A percentile compares a stretch with the other conserved stretches of the same genome.
These are phyloP conservation scores for Ursus arctos DNA, from an alignment of 2,113 vertebrate genomes.

Conservation along the genomic window DNA sequence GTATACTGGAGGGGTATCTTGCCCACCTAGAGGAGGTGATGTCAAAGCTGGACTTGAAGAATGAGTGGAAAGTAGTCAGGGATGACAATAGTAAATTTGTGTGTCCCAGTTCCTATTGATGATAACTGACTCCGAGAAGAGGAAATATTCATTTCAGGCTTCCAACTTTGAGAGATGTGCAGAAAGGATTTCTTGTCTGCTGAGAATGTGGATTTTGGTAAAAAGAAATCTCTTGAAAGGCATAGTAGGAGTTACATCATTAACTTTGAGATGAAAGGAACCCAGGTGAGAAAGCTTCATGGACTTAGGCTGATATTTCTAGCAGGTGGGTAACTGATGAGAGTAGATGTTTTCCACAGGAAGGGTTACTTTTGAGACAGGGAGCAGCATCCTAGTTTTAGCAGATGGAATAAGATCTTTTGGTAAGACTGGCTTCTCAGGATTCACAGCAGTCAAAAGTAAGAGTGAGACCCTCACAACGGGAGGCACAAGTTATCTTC, in stretches of 20 bases:
- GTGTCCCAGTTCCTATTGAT: neutral
- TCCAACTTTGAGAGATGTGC: neutral
- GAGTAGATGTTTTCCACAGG: neutral
- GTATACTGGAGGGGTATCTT: neutral
- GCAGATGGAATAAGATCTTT: neutral
- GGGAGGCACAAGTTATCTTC: neutral
- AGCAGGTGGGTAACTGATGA: neutral
- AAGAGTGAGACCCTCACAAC: neutral
- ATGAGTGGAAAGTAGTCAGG: neutral
- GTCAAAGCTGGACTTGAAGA: neutral
- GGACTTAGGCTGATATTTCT: neutral
- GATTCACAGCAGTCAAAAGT: neutral
- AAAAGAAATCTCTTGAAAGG: neutral
- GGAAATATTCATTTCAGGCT: neutral
- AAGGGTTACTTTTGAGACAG: neutral
- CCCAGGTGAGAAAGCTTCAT: neutral
- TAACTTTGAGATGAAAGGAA: neutral
- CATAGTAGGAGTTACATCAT: neutral
- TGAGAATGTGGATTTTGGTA: neutral
- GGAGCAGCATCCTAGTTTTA: neutral
- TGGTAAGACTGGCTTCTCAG: neutral
- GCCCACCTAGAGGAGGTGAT: neutral
- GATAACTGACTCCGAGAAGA: neutral
- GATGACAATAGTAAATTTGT: neutral
- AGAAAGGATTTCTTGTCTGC: neutral